phyloP scores from a whole-genome alignment of 2,113 vertebrate species.

The Balaeniceps rex region DNA sequence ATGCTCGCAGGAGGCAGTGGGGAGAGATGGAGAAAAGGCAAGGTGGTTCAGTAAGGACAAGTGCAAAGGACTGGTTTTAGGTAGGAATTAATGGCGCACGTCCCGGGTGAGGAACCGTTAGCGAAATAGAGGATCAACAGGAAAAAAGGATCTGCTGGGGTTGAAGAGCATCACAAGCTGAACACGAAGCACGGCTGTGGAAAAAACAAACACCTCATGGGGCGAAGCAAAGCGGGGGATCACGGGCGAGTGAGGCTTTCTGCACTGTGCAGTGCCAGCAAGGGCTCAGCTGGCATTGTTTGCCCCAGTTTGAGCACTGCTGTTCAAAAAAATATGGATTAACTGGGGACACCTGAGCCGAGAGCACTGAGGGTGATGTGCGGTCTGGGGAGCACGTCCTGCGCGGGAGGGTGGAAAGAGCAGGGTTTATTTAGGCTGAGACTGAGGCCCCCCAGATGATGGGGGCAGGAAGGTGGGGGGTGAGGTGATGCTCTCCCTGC shows the following conservation, averaged over 20 bases:
- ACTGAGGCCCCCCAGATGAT: not conserved
- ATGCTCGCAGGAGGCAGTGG: accelerated
- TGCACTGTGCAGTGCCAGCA: not conserved
- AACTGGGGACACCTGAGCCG: not conserved
- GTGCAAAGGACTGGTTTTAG: not conserved
- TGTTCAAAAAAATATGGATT: not conserved
- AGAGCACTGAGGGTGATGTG: not conserved
- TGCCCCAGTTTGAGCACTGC: not conserved
- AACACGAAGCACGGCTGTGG: not conserved
- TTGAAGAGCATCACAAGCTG: not conserved
- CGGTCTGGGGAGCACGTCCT: accelerated
- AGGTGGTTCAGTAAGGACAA: not conserved
- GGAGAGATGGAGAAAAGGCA: not conserved
- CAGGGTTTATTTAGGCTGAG: not conserved
- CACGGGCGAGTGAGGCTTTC: not conserved
- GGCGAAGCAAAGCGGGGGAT: not conserved
- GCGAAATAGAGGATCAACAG: not conserved
- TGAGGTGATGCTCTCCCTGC: not conserved
- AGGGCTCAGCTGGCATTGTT: not conserved
- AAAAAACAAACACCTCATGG: not conserved
- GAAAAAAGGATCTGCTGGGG: not conserved
- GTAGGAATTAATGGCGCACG: not conserved
- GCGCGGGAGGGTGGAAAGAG: not conserved
- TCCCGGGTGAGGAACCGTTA: accelerated
- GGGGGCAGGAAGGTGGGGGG: accelerated